phyloP scores from a whole-genome alignment of 2,797 vertebrate species.

The Huso huso region DNA sequence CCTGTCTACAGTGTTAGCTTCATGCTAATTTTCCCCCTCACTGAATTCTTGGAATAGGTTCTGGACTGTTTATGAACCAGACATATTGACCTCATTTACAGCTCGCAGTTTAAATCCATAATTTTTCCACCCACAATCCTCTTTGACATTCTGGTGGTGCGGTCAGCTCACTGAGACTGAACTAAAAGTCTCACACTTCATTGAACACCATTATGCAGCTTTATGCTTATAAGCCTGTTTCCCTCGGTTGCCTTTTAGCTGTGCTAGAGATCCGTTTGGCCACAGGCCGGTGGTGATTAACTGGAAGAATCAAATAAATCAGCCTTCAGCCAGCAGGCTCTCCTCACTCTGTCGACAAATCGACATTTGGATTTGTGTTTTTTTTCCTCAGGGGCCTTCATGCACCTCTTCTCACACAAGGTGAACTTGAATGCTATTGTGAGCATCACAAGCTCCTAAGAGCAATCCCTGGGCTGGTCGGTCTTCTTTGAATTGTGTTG shows the following conservation, averaged over 20 bases:
- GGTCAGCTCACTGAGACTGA: conserved; percentile 82
- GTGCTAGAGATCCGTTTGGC: conserved; percentile 72
- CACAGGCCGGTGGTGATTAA: conserved; percentile 81
- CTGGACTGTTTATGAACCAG: conserved; percentile 90
- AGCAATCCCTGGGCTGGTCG: conserved; percentile 29
- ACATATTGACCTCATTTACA: conserved; percentile 96
- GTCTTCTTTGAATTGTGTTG: conserved; percentile 32
- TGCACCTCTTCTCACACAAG: conserved; percentile 37
- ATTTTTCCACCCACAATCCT: conserved; percentile 79
- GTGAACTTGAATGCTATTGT: conserved; percentile 46
- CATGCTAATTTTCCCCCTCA: conserved; percentile 85
- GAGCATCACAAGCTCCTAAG: conserved; percentile 17
- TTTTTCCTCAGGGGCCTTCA: conserved; percentile 28
- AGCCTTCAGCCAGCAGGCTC: conserved; percentile 79
- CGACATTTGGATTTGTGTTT: conserved; percentile 73
- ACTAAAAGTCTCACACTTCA: conserved; percentile 93
- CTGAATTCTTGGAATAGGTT: conserved; percentile 75
- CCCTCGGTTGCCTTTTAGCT: conserved; percentile 75
- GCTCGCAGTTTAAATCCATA: conserved; percentile 82
- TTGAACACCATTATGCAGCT: conserved; percentile 93
- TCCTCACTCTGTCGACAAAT: conserved; percentile 74
- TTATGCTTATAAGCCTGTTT: conserved; percentile 83
- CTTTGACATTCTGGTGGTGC: conserved; percentile 75
- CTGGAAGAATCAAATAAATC: conserved; percentile 95
- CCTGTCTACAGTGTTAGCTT: conserved; percentile 80